Evolutionary conservation across 2,113 vertebrate genomes (phyloP).

Genomic region (Cavia aperea): DNA sequence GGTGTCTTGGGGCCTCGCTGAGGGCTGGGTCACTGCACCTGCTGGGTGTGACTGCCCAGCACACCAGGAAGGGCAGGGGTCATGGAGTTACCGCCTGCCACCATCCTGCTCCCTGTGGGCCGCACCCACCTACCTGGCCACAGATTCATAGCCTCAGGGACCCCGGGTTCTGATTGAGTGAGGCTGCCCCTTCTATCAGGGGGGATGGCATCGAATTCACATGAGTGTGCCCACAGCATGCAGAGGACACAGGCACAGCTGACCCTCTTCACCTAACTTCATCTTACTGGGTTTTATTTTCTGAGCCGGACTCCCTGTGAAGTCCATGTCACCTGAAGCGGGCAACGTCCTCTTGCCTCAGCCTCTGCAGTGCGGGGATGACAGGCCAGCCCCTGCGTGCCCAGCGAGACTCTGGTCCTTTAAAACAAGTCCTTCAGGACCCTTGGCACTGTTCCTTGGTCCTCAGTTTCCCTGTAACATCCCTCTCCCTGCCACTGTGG

Average conservation of each 20-base stretch:
- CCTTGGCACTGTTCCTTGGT: not conserved
- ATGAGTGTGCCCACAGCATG: not conserved
- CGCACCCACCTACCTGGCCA: no score
- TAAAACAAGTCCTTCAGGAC: not conserved
- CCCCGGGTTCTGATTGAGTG: not conserved
- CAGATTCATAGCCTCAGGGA: no score
- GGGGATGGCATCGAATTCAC: no score
- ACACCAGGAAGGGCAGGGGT: not conserved
- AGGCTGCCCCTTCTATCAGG: not conserved
- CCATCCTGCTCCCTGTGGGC: no score
- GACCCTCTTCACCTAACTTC: not conserved
- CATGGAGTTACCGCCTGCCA: not conserved
- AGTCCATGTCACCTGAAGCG: not conserved
- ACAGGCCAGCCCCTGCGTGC: not conserved
- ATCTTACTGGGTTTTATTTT: not conserved
- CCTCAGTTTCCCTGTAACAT: not conserved
- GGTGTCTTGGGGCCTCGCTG: not conserved
- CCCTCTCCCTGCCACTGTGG: not conserved
- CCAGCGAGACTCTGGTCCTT: not conserved
- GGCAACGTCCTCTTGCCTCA: not conserved
- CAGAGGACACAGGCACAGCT: not conserved
- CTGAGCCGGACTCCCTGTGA: not conserved
- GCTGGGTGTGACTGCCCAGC: not conserved
- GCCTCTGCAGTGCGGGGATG: not conserved
- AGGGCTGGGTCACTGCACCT: not conserved